phyloP scores from a whole-genome alignment of 2,797 vertebrate species.

The Acanthopagrus latus region DNA sequence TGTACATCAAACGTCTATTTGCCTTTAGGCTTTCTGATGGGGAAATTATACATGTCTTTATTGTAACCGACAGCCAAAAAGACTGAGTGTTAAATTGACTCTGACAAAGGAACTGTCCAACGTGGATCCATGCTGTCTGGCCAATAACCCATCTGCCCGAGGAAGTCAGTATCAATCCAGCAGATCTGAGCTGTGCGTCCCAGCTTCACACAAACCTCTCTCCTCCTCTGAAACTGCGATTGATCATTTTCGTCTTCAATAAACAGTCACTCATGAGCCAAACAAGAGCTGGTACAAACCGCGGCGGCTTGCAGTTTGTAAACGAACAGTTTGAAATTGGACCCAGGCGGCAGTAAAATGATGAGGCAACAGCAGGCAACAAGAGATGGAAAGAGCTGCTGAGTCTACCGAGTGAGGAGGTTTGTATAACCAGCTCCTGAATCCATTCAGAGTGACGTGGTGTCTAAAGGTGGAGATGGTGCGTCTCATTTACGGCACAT shows the following conservation, averaged over 20 bases:
- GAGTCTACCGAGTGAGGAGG: constrained; percentile 21
- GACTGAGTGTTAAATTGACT: neutral
- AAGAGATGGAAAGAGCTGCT: constrained; percentile 16
- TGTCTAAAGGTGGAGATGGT: constrained; percentile 14
- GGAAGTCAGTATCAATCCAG: neutral
- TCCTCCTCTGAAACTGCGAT: constrained; percentile 7
- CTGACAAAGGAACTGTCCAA: neutral
- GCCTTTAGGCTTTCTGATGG: neutral
- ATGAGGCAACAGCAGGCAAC: constrained; percentile 54
- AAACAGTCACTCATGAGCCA: neutral
- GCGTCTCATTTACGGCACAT: constrained; percentile 27
- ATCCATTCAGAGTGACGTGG: constrained; percentile 17
- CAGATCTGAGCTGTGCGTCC: neutral
- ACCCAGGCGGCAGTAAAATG: constrained; percentile 29
- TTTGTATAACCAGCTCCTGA: constrained; percentile 16
- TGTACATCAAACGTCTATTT: no score
- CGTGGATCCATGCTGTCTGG: neutral
- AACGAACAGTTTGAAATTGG: constrained; percentile 35
- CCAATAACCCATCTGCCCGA: neutral
- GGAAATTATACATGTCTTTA: no score
- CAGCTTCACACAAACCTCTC: constrained; percentile 2
- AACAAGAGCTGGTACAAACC: constrained; percentile 14
- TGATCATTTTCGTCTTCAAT: constrained; percentile 14
- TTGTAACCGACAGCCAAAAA: neutral
- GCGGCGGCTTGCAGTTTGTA: constrained; percentile 21